Percentiles rank a stretch among this genome's conserved stretches.
These are phyloP conservation scores for Potamilus streckersoni DNA, from an alignment of 1,140 invertebrate genomes.

Conservation along the genomic window DNA sequence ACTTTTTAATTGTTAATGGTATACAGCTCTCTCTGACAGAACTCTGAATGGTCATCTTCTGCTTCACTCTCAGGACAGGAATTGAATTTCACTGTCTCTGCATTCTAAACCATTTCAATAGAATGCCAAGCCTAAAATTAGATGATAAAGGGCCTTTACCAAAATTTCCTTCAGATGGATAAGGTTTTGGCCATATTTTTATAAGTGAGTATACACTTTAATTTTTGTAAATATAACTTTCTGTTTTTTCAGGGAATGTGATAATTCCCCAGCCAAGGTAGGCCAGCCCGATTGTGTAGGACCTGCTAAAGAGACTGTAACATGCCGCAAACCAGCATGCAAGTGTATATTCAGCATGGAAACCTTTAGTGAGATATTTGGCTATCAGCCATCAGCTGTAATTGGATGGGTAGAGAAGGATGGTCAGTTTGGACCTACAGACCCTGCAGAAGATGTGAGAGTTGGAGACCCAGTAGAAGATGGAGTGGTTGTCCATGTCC, in stretches of 20 bases:
- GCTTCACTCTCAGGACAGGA: too few species aligned
- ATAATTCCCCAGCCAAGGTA: conserved; percentile 15
- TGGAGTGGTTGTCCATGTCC: conserved; percentile 33
- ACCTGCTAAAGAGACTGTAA: background rate
- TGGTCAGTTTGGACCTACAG: conserved; percentile 16
- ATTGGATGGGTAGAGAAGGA: conserved; percentile 30
- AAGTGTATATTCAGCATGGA: conserved; percentile 29
- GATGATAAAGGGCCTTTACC: too few species aligned
- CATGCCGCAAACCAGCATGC: conserved; percentile 14
- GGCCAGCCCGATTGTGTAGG: conserved; percentile 19
- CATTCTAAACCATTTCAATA: too few species aligned
- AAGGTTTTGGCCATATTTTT: too few species aligned
- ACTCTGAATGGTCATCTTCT: too few species aligned
- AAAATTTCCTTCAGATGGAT: too few species aligned
- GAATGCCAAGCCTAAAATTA: too few species aligned
- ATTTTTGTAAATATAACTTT: too few species aligned
- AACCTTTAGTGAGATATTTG: conserved; percentile 25
- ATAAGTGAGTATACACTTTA: too few species aligned
- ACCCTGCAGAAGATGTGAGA: conserved; percentile 22
- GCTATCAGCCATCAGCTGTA: conserved; percentile 27
- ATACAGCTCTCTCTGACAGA: too few species aligned
- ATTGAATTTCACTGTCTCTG: too few species aligned
- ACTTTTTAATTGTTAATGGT: too few species aligned
- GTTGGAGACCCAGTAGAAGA: conserved; percentile 31
- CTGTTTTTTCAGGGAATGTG: conserved; percentile 10